Evolutionary conservation across 2,888 invertebrate genomes (phyloP).

Genomic region (Athripsodes cinereus): DNA sequence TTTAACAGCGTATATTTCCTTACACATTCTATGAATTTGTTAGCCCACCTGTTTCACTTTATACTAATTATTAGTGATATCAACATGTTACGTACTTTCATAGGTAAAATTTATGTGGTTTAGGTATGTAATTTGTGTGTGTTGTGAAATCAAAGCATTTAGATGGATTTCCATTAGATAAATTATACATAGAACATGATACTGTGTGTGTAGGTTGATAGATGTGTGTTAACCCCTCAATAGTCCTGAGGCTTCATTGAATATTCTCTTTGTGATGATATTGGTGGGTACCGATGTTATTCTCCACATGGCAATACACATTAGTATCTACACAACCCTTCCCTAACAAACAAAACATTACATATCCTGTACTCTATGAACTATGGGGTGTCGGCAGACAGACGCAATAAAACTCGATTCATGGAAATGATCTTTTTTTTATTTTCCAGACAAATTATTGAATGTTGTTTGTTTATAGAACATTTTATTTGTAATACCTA

Average conservation of each 20-base stretch:
- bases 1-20: too few relatives aligned
- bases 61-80: too few relatives aligned
- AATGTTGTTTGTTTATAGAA: neutral
- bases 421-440: neutral
- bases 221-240: neutral
- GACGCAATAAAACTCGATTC: neutral
- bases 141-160: neutral
- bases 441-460: neutral
- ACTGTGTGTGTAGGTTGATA: too few relatives aligned
- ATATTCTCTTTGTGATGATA: neutral
- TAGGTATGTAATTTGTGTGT: too few relatives aligned
- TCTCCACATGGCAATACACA: too few relatives aligned
- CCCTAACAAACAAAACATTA: conserved; percentile 1
- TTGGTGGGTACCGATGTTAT: neutral
- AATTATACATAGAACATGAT: neutral
- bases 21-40: too few relatives aligned
- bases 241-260: neutral
- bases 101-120: too few relatives aligned
- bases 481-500: neutral
- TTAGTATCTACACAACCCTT: neutral
- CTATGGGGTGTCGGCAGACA: neutral
- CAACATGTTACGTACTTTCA: too few relatives aligned
- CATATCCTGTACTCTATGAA: neutral
- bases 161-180: neutral
- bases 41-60: too few relatives aligned